A percentile compares a stretch with the other conserved stretches of the same genome.
phyloP scores from a whole-genome alignment of 2,888 invertebrate species.

The Pheosia tremula region DNA sequence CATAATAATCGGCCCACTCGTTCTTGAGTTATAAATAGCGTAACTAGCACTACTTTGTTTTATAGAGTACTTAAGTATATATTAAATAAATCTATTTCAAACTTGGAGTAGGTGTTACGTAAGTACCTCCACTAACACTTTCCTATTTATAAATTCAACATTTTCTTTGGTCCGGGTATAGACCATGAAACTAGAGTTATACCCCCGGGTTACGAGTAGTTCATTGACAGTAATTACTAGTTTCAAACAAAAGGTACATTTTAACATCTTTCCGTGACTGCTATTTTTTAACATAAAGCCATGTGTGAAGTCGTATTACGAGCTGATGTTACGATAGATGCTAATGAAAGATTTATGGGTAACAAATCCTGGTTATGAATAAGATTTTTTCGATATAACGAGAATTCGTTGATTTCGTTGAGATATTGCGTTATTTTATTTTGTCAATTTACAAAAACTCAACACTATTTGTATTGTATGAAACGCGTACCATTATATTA shows the following conservation, averaged over 20 bases:
- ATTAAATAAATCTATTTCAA: too few relatives aligned
- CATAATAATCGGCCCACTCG: too few relatives aligned
- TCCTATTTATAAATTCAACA: background rate
- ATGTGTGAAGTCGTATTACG: background rate
- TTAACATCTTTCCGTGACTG: background rate
- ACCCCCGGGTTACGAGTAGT: background rate
- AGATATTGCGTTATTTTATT: too few relatives aligned
- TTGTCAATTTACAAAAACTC: too few relatives aligned
- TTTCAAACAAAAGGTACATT: background rate
- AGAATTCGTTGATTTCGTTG: background rate
- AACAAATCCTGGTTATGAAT: background rate
- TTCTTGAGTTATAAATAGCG: too few relatives aligned
- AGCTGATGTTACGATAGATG: background rate
- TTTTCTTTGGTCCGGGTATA: background rate
- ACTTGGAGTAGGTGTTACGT: background rate
- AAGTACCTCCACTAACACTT: background rate
- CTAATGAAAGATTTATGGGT: background rate
- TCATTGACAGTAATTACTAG: background rate
- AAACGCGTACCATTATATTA: too few relatives aligned
- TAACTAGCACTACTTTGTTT: too few relatives aligned
- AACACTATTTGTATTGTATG: too few relatives aligned
- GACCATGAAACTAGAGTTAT: background rate
- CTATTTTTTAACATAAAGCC: background rate
- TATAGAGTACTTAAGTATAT: too few relatives aligned
- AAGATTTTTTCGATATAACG: background rate